phyloP scores from a whole-genome alignment of 2,113 vertebrate species.

The Anser brachyrhynchus region DNA sequence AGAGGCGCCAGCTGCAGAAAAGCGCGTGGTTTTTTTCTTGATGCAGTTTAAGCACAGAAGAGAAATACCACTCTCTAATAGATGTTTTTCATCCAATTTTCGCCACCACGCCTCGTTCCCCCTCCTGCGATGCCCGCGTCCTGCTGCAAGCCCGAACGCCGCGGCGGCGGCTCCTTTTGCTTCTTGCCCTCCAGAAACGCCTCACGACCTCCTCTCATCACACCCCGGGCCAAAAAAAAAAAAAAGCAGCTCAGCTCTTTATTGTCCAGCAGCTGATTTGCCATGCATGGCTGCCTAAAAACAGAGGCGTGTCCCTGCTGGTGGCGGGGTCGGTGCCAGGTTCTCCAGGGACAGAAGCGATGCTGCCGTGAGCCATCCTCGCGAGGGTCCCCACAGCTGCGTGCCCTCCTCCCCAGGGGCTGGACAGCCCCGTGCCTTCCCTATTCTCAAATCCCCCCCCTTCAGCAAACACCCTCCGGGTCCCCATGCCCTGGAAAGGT shows the following conservation, averaged over 20 bases:
- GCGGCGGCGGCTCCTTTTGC: neutral
- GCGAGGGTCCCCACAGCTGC: neutral
- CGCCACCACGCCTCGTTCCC: neutral
- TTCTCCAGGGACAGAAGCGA: neutral
- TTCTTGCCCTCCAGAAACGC: neutral
- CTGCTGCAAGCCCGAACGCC: neutral
- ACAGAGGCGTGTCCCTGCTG: constrained; percentile 37
- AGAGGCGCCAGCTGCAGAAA: constrained; percentile 71
- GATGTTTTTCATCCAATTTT: constrained; percentile 7
- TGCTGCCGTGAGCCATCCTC: rapidly evolving
- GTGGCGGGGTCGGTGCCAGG: neutral
- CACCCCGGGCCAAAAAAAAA: constrained; percentile 10
- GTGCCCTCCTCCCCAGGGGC: neutral
- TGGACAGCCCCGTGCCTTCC: neutral
- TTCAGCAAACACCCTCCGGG: neutral
- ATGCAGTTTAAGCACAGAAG: constrained; percentile 36
- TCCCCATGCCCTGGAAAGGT: neutral
- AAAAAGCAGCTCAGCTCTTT: constrained; percentile 56
- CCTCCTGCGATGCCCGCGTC: neutral
- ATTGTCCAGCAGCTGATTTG: constrained; percentile 29
- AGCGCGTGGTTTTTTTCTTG: constrained; percentile 50
- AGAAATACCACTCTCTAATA: constrained; percentile 26
- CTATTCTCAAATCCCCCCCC: neutral
- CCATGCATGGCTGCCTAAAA: constrained; percentile 31
- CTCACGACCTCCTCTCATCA: neutral